phyloP scores from a whole-genome alignment of 1,140 invertebrate species.

The Achatina immaculata region DNA sequence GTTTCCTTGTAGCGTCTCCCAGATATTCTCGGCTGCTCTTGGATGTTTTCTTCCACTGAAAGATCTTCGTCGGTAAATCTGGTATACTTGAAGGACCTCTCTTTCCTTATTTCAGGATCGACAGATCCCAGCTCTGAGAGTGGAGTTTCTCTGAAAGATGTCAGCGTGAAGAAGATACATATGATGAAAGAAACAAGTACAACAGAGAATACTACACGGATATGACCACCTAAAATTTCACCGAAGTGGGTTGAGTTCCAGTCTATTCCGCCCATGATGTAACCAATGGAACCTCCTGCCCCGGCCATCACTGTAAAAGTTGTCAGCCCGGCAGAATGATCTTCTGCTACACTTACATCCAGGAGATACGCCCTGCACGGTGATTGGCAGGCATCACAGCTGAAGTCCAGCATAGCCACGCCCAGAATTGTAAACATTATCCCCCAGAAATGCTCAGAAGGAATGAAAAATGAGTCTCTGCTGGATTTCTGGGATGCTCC shows the following conservation, averaged over 20 bases:
- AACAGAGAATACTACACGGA: conserved; percentile 80
- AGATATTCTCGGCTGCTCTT: too few species aligned
- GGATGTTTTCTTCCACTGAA: conserved; percentile 44
- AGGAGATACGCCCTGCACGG: conserved; percentile 92
- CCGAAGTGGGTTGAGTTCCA: conserved; percentile 86
- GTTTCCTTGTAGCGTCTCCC: too few species aligned
- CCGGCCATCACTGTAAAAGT: conserved; percentile 98
- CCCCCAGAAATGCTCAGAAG: conserved; percentile 53
- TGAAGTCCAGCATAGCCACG: conserved; percentile 93
- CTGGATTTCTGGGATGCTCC: neutral
- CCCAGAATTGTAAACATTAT: conserved; percentile 92
- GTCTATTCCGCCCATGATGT: conserved; percentile 91
- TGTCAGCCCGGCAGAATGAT: conserved; percentile 91
- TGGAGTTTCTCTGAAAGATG: conserved; percentile 66
- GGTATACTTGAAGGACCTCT: conserved; percentile 66
- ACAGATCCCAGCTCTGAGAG: conserved; percentile 51
- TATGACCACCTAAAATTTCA: conserved; percentile 79
- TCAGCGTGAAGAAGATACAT: conserved; percentile 57
- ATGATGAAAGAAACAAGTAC: conserved; percentile 59
- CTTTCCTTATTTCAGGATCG: conserved; percentile 54
- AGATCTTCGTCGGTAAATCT: conserved; percentile 65
- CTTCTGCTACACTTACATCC: conserved; percentile 92
- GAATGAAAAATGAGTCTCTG: conserved; percentile 10
- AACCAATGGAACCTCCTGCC: conserved; percentile 92
- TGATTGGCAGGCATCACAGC: conserved; percentile 95